Conservation (phyloP, 1,140 invertebrate genomes). For the Drosophila nigromelanica region DNA sequence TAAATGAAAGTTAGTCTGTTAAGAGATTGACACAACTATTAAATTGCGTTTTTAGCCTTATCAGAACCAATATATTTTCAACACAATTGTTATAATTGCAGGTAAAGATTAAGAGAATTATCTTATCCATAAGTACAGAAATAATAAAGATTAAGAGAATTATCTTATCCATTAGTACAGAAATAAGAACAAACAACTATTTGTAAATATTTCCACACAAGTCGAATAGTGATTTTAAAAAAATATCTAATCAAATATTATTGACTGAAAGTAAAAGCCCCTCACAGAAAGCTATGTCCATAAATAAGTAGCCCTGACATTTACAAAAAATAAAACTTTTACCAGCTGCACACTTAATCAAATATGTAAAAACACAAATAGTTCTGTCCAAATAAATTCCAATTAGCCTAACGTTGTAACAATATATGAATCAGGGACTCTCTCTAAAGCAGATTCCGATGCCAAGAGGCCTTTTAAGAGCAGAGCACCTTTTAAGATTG, state of each 20-base stretch:
- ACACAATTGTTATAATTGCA: too few species aligned
- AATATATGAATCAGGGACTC: slow-evolving; percentile 25
- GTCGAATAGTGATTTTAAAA: not conserved
- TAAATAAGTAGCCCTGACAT: slow-evolving; percentile 1
- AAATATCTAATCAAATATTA: not conserved
- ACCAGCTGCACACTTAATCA: slow-evolving; percentile 45
- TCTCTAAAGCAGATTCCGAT: not conserved
- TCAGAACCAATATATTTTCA: too few species aligned
- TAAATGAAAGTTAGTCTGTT: not conserved
- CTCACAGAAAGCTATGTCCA: not conserved
- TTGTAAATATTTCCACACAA: not conserved
- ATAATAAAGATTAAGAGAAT: not conserved
- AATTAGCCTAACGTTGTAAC: slow-evolving; percentile 63
- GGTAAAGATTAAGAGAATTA: too few species aligned
- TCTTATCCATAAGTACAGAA: too few species aligned
- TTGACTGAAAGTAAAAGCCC: not conserved
- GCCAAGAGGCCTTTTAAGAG: slow-evolving; percentile 9
- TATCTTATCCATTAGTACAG: too few species aligned
- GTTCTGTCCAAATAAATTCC: slow-evolving; percentile 58
- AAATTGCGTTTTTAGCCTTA: not conserved
- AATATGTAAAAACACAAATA: slow-evolving; percentile 40
- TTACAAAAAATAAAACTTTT: slow-evolving; percentile 29
- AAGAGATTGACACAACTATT: not conserved
- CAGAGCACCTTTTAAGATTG: slow-evolving; percentile 21
- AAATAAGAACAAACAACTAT: not conserved